Percentiles rank a stretch among this genome's conserved stretches.
These are phyloP conservation scores for Perca flavescens DNA, from an alignment of 2,113 vertebrate genomes.

Conservation along the genomic window DNA sequence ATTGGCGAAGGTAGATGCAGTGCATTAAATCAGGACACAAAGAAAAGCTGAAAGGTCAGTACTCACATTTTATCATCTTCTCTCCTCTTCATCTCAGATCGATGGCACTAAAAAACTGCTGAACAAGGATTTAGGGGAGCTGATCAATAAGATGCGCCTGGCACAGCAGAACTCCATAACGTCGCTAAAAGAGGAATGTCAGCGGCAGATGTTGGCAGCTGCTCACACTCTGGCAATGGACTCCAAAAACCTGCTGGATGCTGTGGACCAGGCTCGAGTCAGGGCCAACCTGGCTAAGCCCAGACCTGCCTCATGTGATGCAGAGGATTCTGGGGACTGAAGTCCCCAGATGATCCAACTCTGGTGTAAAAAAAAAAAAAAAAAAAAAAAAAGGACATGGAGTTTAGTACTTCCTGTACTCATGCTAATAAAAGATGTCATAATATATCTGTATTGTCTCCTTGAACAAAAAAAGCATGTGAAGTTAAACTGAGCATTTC, in stretches of 20 bases:
- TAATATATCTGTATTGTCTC: constrained; percentile 10
- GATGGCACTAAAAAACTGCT: constrained; percentile 95
- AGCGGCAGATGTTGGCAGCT: constrained; percentile 92
- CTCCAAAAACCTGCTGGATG: constrained; percentile 95
- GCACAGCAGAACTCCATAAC: constrained; percentile 94
- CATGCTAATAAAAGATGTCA: constrained; percentile 4
- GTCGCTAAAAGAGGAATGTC: constrained; percentile 92
- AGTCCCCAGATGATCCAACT: not conserved
- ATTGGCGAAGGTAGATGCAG: not conserved
- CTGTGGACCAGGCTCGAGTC: constrained; percentile 94
- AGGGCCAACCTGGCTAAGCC: constrained; percentile 86
- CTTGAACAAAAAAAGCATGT: not conserved
- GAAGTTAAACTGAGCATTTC: constrained; percentile 4
- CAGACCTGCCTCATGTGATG: constrained; percentile 76
- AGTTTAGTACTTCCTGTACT: not conserved
- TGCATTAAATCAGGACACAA: no score
- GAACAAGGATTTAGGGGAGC: constrained; percentile 92
- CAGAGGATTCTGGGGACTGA: constrained; percentile 66
- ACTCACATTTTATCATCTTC: no score
- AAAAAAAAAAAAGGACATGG: not conserved
- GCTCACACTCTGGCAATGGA: constrained; percentile 94
- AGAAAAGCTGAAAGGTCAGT: no score
- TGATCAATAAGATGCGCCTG: constrained; percentile 96
- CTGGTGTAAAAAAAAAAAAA: not conserved
- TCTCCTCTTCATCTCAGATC: constrained; percentile 60